Evolutionary conservation across 2,113 vertebrate genomes (phyloP), one percentile per base, ranked within the genome.

Genomic region (Anguilla japonica): DNA sequence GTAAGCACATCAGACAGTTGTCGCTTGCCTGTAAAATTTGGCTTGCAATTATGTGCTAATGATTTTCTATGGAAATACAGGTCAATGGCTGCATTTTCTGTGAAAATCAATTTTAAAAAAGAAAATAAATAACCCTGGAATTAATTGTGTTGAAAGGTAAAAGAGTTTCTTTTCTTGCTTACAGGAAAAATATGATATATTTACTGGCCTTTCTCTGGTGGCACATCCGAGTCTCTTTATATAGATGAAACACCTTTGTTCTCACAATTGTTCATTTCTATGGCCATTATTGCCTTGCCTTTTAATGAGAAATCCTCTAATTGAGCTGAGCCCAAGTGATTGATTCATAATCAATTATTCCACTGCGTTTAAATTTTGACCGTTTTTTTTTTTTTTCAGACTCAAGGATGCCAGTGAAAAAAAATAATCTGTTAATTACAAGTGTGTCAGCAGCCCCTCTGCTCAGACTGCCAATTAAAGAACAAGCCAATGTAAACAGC

Each of bases 351-450:
- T 75, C n/a, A 75, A 29, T 75, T 75, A 75, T 34, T 75, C 9
- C 1, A 75, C 29, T 34, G 71, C 11, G 0, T 75, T 29, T 75
- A 75, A 29, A n/a, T 7, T 6, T 20, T 20, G 43, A 46, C 34
- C 43, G 43, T 46, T 53, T 53, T 53, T 26, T 75, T 75, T 34
- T 29, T 75, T 75, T 34, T 9, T 34, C n/a, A 34, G 71, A 75
- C 63, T 75, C 34, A n/a, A 5, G 71, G 71, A 75, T 75, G 71
- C 34, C 71, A 75, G 71, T 29, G 71, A 3, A 34, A 75, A 34
- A 75, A 75, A 34, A n/a, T 11, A 75, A 75, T 75, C n/a, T 75
- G 71, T n/a, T 75, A 75, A 75, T 75, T 75, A 75, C 71, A 75
- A 75, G 5, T 13, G n/a, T 8, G 9, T 67, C 60, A 7, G 60